Percentiles rank a stretch among this genome's conserved stretches.
Evolutionary conservation across 2,888 invertebrate genomes (phyloP).

Genomic region (Cosmopolites sordidus): DNA sequence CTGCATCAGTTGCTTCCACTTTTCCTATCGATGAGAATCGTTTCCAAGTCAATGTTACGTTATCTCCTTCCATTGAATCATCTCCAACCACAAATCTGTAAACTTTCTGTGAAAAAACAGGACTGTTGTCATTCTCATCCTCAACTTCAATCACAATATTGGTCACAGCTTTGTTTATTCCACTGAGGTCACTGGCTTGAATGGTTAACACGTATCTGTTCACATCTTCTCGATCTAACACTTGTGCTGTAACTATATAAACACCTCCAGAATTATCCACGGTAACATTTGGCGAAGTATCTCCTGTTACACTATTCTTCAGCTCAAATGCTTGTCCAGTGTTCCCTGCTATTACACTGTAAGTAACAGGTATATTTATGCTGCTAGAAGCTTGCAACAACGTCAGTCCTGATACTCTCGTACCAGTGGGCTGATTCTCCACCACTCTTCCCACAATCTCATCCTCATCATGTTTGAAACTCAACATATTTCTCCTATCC

Average conservation of each 20-base stretch:
- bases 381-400: conserved; percentile 68
- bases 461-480: conserved; percentile 62
- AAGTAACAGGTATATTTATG: conserved; percentile 67
- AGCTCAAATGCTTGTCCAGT: conserved; percentile 70
- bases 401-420: conserved; percentile 67
- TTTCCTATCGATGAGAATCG: conserved; percentile 80
- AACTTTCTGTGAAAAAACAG: conserved; percentile 71
- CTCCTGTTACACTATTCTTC: conserved; percentile 55
- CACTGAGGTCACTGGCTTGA: conserved; percentile 75
- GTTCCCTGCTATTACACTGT: conserved; percentile 75
- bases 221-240: conserved; percentile 74
- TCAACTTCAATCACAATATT: conserved; percentile 70
- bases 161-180: conserved; percentile 76
- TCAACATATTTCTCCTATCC: conserved; percentile 76
- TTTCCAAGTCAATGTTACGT: conserved; percentile 64
- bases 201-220: conserved; percentile 69
- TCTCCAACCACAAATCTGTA: conserved; percentile 76
- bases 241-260: conserved; percentile 68
- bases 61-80: conserved; percentile 55
- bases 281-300: conserved; percentile 50
- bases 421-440: conserved; percentile 73
- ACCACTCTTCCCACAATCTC: conserved; percentile 65
- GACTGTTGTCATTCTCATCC: conserved; percentile 91
- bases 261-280: conserved; percentile 58
- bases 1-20: conserved; percentile 82